Percentiles rank a stretch among this genome's conserved stretches.
phyloP scores from a whole-genome alignment of 2,888 invertebrate genomes.

The Acronicta aceris region DNA sequence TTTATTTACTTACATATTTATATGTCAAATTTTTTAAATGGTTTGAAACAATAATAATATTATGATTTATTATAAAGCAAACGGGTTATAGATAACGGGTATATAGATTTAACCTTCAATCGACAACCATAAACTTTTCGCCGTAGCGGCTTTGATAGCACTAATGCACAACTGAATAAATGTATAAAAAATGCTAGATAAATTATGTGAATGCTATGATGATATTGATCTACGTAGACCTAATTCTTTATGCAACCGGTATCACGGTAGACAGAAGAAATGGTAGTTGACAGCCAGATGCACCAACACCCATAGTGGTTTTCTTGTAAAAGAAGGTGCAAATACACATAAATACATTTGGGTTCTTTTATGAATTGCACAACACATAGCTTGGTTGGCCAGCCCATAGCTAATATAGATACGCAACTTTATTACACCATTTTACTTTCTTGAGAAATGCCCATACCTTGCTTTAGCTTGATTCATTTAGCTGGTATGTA shows the following conservation, averaged over 20 bases:
- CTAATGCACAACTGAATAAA: conserved; percentile 15
- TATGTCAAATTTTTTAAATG: too few relatives aligned
- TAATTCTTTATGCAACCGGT: too few relatives aligned
- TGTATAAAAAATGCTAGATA: conserved; percentile 10
- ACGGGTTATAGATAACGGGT: conserved; percentile 13
- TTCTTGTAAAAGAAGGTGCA: too few relatives aligned
- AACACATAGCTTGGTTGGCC: conserved; percentile 24
- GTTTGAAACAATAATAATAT: too few relatives aligned
- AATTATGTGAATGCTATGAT: conserved; percentile 1
- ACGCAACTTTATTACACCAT: conserved; percentile 36
- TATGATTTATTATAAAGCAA: background rate
- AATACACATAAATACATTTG: background rate
- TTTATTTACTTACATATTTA: too few relatives aligned
- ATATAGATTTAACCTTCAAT: conserved; percentile 26
- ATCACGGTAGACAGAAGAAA: too few relatives aligned
- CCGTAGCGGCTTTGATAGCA: conserved; percentile 14
- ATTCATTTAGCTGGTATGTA: conserved; percentile 7
- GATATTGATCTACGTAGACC: background rate
- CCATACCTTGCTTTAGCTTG: conserved; percentile 11
- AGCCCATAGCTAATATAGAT: conserved; percentile 16
- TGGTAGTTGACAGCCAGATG: too few relatives aligned
- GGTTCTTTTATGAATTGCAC: conserved; percentile 15
- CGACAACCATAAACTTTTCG: conserved; percentile 27
- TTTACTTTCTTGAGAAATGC: conserved; percentile 15
- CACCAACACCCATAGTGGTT: too few relatives aligned